Conservation (phyloP, 2,888 invertebrate genomes). For the Pycnomerus fuliginosus region DNA sequence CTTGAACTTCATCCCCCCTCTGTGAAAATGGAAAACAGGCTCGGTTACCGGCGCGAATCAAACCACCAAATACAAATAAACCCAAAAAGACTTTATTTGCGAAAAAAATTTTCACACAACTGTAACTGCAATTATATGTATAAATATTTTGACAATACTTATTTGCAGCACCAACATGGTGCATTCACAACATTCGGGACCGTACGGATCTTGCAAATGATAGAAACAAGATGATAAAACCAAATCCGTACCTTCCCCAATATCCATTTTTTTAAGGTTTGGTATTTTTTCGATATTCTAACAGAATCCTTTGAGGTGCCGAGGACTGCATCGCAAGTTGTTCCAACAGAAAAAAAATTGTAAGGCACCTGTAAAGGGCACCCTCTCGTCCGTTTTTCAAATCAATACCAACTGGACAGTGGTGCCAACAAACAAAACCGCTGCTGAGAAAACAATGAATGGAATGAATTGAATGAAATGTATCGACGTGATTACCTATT, state of each 20-base stretch:
- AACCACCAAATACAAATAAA: constrained; percentile 33
- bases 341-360: constrained; percentile 12
- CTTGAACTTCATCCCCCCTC: too few species aligned
- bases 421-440: too few species aligned
- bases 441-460: neutral
- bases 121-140: constrained; percentile 25
- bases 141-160: constrained; percentile 29
- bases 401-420: too few species aligned
- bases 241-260: too few species aligned
- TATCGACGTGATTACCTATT: neutral
- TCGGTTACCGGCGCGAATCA: constrained; percentile 1
- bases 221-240: too few species aligned
- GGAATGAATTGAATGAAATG: neutral
- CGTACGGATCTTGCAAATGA: too few species aligned
- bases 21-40: too few species aligned
- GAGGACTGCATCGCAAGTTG: constrained; percentile 9
- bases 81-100: constrained; percentile 35
- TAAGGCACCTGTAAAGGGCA: constrained; percentile 18
- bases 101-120: constrained; percentile 34
- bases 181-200: constrained; percentile 17
- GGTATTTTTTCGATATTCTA: too few species aligned
- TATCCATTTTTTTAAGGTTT: too few species aligned
- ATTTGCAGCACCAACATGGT: constrained; percentile 17
- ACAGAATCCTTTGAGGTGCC: constrained; percentile 16
- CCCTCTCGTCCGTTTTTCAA: constrained; percentile 6